These are phyloP conservation scores for Diorhabda carinulata DNA, from an alignment of 1,140 invertebrate species.

Conservation along the genomic window DNA sequence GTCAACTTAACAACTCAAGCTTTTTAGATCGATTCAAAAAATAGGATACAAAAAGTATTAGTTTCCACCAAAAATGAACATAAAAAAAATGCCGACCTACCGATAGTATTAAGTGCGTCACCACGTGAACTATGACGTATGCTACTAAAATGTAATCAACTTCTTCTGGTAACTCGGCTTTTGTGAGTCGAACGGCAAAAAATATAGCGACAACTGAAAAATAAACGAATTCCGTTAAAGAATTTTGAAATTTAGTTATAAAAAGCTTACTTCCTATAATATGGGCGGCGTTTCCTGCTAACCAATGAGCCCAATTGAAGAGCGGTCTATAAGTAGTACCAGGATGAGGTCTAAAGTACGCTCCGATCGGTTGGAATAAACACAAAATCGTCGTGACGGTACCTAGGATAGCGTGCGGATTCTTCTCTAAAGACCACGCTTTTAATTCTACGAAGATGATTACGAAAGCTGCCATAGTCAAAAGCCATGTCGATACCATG, in stretches of 20 bases:
- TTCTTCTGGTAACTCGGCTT: constrained; percentile 81
- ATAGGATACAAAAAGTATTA: too few relatives aligned
- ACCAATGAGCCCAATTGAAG: constrained; percentile 95
- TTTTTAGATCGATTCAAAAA: too few relatives aligned
- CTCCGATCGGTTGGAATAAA: constrained; percentile 82
- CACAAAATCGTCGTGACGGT: constrained; percentile 72
- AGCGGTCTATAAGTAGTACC: constrained; percentile 72
- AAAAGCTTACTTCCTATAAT: constrained; percentile 77
- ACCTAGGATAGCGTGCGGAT: constrained; percentile 80
- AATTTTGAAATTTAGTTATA: too few relatives aligned
- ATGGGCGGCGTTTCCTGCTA: constrained; percentile 87
- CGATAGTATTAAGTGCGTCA: constrained; percentile 84
- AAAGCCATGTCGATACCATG: constrained; percentile 76
- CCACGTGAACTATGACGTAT: constrained; percentile 84
- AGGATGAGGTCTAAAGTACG: constrained; percentile 81
- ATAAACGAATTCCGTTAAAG: constrained; percentile 19
- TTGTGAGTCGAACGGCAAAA: constrained; percentile 79
- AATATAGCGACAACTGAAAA: constrained; percentile 87
- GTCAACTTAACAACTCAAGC: too few relatives aligned
- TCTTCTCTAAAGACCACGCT: constrained; percentile 67
- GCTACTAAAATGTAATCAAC: constrained; percentile 81
- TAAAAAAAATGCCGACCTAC: constrained; percentile 55
- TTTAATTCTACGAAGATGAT: constrained; percentile 81
- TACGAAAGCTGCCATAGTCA: constrained; percentile 74
- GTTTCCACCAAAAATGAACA: too few relatives aligned